Evolutionary conservation across 1,140 invertebrate genomes (phyloP).

Genomic region (Manduca sexta): DNA sequence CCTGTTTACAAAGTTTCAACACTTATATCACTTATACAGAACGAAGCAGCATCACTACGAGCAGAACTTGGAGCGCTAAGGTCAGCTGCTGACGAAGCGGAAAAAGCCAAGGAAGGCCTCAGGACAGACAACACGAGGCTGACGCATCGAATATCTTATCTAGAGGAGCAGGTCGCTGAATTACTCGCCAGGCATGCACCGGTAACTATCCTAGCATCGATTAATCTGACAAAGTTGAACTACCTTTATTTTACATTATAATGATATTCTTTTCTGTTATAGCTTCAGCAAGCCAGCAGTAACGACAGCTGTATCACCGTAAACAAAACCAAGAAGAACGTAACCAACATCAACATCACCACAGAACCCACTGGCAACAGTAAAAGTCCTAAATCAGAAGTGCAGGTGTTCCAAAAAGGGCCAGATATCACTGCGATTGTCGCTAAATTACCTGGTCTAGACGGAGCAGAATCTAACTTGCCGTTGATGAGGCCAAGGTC

Average conservation of each 20-base stretch:
- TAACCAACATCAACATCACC: slow-evolving; percentile 76
- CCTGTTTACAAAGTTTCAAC: too few species aligned
- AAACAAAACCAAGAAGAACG: slow-evolving; percentile 73
- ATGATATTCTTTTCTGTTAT: slow-evolving; percentile 10
- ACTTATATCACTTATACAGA: slow-evolving; percentile 21
- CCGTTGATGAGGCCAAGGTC: slow-evolving; percentile 71
- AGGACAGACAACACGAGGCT: slow-evolving; percentile 87
- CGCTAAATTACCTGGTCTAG: slow-evolving; percentile 76
- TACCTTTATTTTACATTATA: background rate
- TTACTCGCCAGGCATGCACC: slow-evolving; percentile 69
- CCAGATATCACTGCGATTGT: slow-evolving; percentile 71
- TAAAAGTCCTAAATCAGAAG: slow-evolving; percentile 60
- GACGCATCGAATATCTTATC: slow-evolving; percentile 89
- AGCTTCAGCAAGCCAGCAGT: slow-evolving; percentile 54
- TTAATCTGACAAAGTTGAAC: slow-evolving; percentile 1
- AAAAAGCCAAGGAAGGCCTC: slow-evolving; percentile 76
- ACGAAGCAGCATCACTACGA: slow-evolving; percentile 60
- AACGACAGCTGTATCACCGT: slow-evolving; percentile 65
- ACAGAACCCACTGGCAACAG: slow-evolving; percentile 44
- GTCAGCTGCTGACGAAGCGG: slow-evolving; percentile 76
- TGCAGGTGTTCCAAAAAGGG: slow-evolving; percentile 77
- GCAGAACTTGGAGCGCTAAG: slow-evolving; percentile 73
- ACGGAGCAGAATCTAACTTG: slow-evolving; percentile 64
- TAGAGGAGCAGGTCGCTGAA: slow-evolving; percentile 89
- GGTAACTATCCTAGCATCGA: slow-evolving; percentile 22